A percentile compares a stretch with the other conserved stretches of the same genome.
Evolutionary conservation across 2,113 vertebrate genomes (phyloP).

Genomic region (Pelmatolapia mariae): DNA sequence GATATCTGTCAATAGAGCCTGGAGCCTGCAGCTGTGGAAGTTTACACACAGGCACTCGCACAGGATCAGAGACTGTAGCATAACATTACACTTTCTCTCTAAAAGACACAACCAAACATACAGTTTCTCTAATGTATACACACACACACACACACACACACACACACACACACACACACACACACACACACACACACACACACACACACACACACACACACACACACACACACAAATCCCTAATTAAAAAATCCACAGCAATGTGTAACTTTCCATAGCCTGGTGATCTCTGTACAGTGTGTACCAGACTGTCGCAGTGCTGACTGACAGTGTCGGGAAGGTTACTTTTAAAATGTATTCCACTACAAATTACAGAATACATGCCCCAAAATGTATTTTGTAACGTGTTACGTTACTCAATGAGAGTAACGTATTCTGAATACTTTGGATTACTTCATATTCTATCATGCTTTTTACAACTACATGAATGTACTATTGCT

Average conservation of each 20-base stretch:
- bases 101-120: neutral
- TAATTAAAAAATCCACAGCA: slow-evolving; percentile 15
- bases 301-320: neutral
- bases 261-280: neutral
- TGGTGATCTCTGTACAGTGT: neutral
- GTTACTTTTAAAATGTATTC: neutral
- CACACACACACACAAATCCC: neutral
- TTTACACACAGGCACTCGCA: neutral
- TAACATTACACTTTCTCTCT: neutral
- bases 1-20: neutral
- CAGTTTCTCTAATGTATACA: neutral
- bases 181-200: neutral
- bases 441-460: too few relatives aligned
- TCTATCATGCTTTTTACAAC: too few relatives aligned
- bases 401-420: neutral
- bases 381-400: too few relatives aligned
- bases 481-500: neutral
- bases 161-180: neutral
- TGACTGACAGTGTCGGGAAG: neutral
- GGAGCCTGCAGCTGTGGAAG: neutral
- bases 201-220: neutral
- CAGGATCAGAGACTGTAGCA: neutral
- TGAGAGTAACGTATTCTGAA: too few relatives aligned
- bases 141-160: neutral
- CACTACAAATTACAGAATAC: neutral